Conservation (phyloP, 35 echinoderm and acorn worm genomes). For the Heliocidaris tuberculata region DNA sequence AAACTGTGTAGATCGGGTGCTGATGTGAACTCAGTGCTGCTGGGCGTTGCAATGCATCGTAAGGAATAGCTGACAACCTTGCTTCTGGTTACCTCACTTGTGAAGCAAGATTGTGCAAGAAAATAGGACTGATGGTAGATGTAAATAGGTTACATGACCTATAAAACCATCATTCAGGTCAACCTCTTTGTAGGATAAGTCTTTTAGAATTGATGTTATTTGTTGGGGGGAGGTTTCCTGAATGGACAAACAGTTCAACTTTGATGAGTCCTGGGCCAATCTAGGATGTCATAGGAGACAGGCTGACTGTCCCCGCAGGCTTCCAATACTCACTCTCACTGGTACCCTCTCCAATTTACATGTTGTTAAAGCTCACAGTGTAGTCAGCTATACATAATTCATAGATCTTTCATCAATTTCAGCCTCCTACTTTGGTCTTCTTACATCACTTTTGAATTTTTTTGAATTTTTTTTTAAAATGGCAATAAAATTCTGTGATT, state of each 20-base stretch:
- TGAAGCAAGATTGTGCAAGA: not conserved
- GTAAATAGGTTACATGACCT: constrained; percentile 44
- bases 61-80: not conserved
- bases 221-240: not conserved
- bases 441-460: not conserved
- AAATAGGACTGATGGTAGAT: constrained; percentile 15
- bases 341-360: not conserved
- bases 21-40: not conserved
- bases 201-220: constrained; percentile 9
- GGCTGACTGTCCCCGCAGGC: constrained; percentile 29
- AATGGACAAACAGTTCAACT: constrained; percentile 48
- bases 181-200: not conserved
- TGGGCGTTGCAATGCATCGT: not conserved
- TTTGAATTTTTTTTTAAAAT: not conserved
- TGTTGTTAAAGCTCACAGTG: constrained; percentile 21
- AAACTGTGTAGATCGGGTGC: constrained; percentile 7
- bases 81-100: not conserved
- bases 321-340: not conserved
- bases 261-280: constrained; percentile 33
- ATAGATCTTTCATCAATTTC: not conserved
- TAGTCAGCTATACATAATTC: constrained; percentile 15
- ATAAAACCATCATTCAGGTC: constrained; percentile 20
- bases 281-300: not conserved
- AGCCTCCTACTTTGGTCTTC: not conserved
- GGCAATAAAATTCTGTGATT: too few relatives aligned